phyloP scores from a whole-genome alignment of 2,888 invertebrate species.

The Drosophila incognita region DNA sequence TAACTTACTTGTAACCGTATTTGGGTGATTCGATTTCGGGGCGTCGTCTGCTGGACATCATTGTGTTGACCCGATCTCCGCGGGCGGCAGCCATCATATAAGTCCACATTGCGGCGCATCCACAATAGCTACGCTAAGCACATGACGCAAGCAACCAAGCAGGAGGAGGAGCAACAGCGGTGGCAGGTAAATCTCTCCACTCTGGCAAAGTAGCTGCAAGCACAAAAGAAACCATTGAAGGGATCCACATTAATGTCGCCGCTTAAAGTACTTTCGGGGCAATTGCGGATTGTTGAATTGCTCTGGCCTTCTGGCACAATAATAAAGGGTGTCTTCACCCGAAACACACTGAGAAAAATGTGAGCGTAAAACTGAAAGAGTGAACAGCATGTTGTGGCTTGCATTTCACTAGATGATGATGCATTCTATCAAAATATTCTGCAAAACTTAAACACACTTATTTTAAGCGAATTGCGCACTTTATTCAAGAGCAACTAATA shows the following conservation, averaged over 20 bases:
- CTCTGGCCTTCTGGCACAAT: constrained; percentile 7
- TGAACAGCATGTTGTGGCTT: too few relatives aligned
- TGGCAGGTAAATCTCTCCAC: constrained; percentile 5
- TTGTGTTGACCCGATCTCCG: constrained; percentile 87
- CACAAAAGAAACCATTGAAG: neutral
- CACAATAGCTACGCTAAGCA: constrained; percentile 60
- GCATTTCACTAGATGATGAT: neutral
- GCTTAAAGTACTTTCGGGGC: constrained; percentile 40
- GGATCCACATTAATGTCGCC: constrained; percentile 35
- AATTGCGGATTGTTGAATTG: constrained; percentile 31
- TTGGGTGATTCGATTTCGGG: constrained; percentile 85
- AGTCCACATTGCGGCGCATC: constrained; percentile 88
- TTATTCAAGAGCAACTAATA: neutral
- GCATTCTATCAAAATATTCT: neutral
- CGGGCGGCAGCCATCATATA: constrained; percentile 90
- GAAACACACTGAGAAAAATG: constrained; percentile 5
- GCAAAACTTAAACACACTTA: too few relatives aligned
- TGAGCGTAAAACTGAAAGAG: neutral
- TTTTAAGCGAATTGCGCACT: neutral
- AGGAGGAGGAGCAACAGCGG: neutral
- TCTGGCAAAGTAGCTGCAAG: constrained; percentile 15
- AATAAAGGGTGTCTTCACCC: constrained; percentile 25
- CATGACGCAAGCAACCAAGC: constrained; percentile 45
- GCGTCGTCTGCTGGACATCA: constrained; percentile 83
- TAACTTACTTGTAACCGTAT: constrained; percentile 84